A percentile compares a stretch with the other conserved stretches of the same genome.
Conservation (phyloP, 2,113 vertebrate genomes). For the Crotalus viridis region DNA sequence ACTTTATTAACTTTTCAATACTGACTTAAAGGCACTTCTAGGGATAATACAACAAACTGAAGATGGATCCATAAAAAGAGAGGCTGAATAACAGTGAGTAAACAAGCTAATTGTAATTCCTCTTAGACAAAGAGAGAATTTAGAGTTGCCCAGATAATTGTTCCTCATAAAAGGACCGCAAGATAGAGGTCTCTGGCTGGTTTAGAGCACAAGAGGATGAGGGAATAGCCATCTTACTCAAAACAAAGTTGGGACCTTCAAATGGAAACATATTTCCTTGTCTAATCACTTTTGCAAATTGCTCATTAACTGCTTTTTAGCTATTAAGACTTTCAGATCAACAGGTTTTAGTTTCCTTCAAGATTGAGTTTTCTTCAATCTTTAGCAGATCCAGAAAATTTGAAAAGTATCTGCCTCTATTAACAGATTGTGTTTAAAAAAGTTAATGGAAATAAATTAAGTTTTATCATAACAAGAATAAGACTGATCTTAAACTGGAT, state of each 20-base stretch:
- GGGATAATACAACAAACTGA: neutral
- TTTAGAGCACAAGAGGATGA: neutral
- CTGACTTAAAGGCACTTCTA: slow-evolving; percentile 11
- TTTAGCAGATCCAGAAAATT: neutral
- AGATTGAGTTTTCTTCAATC: neutral
- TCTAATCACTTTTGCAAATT: neutral
- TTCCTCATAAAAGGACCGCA: neutral
- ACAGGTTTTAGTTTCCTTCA: neutral
- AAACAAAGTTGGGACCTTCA: neutral
- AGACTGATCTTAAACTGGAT: neutral
- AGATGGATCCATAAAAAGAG: neutral
- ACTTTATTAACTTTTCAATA: neutral
- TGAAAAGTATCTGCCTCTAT: neutral
- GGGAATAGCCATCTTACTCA: neutral
- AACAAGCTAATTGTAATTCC: neutral
- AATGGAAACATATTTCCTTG: neutral
- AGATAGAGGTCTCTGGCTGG: neutral
- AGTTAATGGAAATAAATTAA: neutral
- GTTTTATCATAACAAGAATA: neutral
- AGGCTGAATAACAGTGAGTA: neutral
- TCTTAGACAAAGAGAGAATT: neutral
- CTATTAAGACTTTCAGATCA: neutral
- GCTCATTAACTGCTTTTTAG: neutral
- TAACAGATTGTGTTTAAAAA: neutral
- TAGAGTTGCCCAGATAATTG: neutral